Base-by-base conservation (phyloP, 2,888 invertebrate genomes). In the Subacronicta megacephala region DNA sequence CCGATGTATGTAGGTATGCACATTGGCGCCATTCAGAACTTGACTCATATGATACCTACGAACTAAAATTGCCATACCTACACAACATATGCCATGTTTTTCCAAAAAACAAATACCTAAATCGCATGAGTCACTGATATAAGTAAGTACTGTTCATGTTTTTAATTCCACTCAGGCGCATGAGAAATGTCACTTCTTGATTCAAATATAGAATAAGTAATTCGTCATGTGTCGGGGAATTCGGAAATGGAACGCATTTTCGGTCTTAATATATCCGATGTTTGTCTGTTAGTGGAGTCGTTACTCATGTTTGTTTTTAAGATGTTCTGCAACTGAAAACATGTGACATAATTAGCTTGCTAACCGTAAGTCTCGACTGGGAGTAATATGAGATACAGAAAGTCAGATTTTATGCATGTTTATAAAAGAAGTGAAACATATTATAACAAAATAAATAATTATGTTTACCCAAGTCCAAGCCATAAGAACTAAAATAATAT, bases 211-310 rank as follows among this genome's bases (percentile, higher is more conserved):
- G 71, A 65, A 51, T 53, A 53, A 16, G 58, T 35, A 53, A 64
- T 73, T 75, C 75, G 79, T 83, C 81, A 80, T 67, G 51, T 67
- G 82, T 63, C 81, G 80, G 77, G 75, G 84, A 83, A 84, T 83
- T 80, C 84, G 85, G 85, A 85, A 82, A 62, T 70, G 66, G 63
- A 58, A 59, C 68, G 72, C 74, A 69, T 75, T 72, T 73, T 77
- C 31, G 44, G 59, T 51, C 31, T 55, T 49, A 57, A 57, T 62
- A 54, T 64, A 70, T 41, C 44, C 42, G 26, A 23, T 68, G 57
- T 68, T 61, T 73, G 51, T 61, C 20, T 57, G 56, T 68, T 67
- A 49, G 43, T 52, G 41, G 37, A 47, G 37, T 17, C 56, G 35
- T 62, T 64, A 62, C 37, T 69, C 65, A 68, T 53, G 9, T 45